A percentile compares a stretch with the other conserved stretches of the same genome.
These are phyloP conservation scores for Trichechus manatus DNA, from an alignment of 2,113 vertebrate species.

Conservation along the genomic window DNA sequence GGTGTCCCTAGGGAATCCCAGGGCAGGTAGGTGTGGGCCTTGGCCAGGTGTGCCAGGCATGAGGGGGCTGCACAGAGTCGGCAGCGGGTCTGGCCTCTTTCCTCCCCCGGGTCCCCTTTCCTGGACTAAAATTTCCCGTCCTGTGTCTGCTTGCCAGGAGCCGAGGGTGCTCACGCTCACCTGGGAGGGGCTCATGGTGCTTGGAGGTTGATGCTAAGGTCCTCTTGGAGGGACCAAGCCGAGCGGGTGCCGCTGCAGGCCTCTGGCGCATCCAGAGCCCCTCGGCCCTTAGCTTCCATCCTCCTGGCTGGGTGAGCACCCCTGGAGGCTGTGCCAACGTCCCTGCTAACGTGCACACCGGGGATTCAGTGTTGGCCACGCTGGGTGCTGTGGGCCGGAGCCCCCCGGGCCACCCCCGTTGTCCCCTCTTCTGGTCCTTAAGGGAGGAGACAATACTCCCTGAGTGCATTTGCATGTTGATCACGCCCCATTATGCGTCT, in stretches of 20 bases:
- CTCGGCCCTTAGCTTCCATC: rapidly evolving
- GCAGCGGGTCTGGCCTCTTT: rapidly evolving
- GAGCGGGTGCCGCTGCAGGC: not conserved
- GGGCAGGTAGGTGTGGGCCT: not conserved
- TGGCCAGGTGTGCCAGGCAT: not conserved
- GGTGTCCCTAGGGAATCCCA: not conserved
- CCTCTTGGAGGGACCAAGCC: not conserved
- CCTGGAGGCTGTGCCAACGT: rapidly evolving
- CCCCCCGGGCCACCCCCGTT: not conserved
- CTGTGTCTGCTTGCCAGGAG: not conserved
- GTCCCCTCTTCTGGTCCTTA: conserved; percentile 69
- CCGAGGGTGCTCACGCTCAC: not conserved
- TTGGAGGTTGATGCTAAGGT: not conserved
- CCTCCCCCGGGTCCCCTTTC: too few relatives aligned
- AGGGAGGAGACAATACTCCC: conserved; percentile 73
- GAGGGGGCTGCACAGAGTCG: not conserved
- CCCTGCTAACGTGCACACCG: rapidly evolving
- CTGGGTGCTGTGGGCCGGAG: rapidly evolving
- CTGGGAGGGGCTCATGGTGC: not conserved
- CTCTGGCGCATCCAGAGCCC: not conserved
- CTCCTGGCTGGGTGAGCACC: rapidly evolving
- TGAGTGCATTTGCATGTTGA: conserved; percentile 80
- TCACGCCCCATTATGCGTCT: conserved; percentile 76
- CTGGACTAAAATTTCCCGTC: rapidly evolving
- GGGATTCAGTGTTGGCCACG: rapidly evolving